Evolutionary conservation across 92 coral and sea anemone species (phyloP).

Genomic region (Epizoanthus stellaris): DNA sequence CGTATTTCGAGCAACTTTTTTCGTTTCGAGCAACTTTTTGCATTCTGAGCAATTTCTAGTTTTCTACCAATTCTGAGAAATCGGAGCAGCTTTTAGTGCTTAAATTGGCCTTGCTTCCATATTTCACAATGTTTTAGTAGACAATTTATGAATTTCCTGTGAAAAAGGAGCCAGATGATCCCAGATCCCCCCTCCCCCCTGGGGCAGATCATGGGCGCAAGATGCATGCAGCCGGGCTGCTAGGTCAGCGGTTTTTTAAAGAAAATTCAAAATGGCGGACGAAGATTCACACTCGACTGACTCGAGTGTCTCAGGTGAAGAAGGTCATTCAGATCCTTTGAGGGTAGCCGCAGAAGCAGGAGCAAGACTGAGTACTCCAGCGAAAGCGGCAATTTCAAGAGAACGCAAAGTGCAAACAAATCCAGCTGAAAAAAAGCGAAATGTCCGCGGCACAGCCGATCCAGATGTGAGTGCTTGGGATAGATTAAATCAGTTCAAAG

Average conservation of each 20-base stretch:
- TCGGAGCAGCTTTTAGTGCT: conserved; percentile 48
- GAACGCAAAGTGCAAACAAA: conserved; percentile 70
- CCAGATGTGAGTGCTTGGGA: conserved; percentile 66
- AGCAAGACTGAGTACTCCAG: conserved; percentile 54
- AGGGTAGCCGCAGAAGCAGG: conserved; percentile 48
- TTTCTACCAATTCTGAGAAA: conserved; percentile 31
- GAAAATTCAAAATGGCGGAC: conserved; percentile 53
- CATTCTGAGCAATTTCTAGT: conserved; percentile 39
- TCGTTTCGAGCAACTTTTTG: conserved; percentile 36
- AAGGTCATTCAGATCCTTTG: conserved; percentile 53
- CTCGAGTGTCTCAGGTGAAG: conserved; percentile 43
- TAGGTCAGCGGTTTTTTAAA: conserved; percentile 25
- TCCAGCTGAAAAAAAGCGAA: conserved; percentile 49
- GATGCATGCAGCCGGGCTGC: conserved; percentile 22
- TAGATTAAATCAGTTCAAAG: conserved; percentile 63
- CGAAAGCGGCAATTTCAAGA: conserved; percentile 64
- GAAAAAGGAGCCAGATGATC: conserved; percentile 16
- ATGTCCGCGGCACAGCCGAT: conserved; percentile 56
- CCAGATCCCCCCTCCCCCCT: neutral
- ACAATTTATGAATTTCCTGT: conserved; percentile 33
- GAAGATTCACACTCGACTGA: conserved; percentile 42
- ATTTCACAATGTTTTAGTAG: conserved; percentile 33
- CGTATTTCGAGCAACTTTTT: conserved; percentile 21
- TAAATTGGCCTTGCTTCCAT: conserved; percentile 26
- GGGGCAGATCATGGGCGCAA: conserved; percentile 1